Conservation (phyloP, 2,797 vertebrate genomes). For the Periparus ater region DNA sequence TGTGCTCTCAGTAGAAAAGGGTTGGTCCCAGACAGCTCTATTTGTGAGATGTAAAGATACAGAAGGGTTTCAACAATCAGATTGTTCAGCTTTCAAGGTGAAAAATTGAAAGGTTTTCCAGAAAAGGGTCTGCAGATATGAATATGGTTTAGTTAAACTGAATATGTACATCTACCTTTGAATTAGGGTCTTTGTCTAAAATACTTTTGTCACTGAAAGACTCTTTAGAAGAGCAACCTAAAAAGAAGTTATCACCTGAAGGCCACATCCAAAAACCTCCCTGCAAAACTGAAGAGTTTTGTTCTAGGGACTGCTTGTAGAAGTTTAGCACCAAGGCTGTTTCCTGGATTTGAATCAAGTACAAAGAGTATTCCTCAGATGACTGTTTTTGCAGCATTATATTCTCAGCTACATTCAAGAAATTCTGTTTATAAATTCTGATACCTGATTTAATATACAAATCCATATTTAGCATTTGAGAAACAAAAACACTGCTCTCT, state of each 20-base stretch:
- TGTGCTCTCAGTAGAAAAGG: neutral
- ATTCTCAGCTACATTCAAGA: neutral
- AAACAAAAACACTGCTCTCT: neutral
- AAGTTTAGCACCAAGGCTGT: neutral
- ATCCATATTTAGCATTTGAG: neutral
- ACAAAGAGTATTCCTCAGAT: neutral
- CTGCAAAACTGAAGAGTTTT: neutral
- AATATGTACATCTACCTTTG: neutral
- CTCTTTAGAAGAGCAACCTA: neutral
- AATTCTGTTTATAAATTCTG: neutral
- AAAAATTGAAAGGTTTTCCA: neutral
- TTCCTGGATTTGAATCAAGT: neutral
- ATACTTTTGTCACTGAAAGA: neutral
- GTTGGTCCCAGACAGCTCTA: neutral
- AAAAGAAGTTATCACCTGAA: neutral
- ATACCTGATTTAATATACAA: neutral
- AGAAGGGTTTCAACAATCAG: neutral
- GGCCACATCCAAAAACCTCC: neutral
- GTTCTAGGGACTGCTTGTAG: fast-evolving
- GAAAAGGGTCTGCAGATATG: neutral
- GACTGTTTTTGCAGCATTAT: neutral
- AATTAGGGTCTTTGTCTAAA: neutral
- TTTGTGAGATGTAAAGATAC: neutral
- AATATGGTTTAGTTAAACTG: neutral
- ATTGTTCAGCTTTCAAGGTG: neutral